These are phyloP conservation scores for Anticlea derivata DNA, from an alignment of 2,888 invertebrate species.

Conservation along the genomic window DNA sequence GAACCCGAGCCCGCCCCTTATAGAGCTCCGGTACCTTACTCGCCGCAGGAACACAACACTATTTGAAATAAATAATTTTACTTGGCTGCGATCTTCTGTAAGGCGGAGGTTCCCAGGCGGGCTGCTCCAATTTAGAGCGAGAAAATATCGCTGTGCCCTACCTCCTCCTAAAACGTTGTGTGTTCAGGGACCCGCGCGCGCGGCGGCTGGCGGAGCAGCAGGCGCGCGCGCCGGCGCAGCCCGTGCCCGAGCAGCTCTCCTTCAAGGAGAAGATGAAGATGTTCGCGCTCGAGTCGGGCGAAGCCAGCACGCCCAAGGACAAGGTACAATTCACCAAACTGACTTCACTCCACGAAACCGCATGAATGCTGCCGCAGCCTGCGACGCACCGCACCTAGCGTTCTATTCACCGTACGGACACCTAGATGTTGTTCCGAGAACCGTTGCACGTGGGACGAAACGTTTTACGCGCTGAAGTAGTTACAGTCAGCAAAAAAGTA, in stretches of 20 bases:
- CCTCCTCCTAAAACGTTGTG: too few species aligned
- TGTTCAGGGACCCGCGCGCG: conserved; percentile 92
- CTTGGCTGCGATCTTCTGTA: too few species aligned
- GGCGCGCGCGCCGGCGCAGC: conserved; percentile 85
- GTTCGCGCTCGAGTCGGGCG: conserved; percentile 98
- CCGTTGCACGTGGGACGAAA: neutral
- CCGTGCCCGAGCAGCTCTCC: conserved; percentile 95
- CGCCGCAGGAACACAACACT: too few species aligned
- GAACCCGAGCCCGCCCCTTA: too few species aligned
- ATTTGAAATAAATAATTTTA: too few species aligned
- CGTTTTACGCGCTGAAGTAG: too few species aligned
- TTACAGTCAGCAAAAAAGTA: too few species aligned
- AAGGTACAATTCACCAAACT: conserved; percentile 76
- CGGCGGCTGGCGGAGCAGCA: conserved; percentile 93
- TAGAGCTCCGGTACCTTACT: too few species aligned
- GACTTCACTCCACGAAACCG: conserved; percentile 27
- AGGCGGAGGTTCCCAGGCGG: too few species aligned
- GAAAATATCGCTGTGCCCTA: too few species aligned
- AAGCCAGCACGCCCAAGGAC: conserved; percentile 95
- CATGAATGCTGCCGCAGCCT: conserved; percentile 6
- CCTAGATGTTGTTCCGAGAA: neutral
- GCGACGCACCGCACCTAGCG: neutral
- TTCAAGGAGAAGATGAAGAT: conserved; percentile 99
- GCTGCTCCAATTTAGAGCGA: too few species aligned
- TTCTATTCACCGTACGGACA: conserved; percentile 1